phyloP scores from a whole-genome alignment of 37 sponge, comb jelly and placozoan genomes.

The Mnemiopsis leidyi region DNA sequence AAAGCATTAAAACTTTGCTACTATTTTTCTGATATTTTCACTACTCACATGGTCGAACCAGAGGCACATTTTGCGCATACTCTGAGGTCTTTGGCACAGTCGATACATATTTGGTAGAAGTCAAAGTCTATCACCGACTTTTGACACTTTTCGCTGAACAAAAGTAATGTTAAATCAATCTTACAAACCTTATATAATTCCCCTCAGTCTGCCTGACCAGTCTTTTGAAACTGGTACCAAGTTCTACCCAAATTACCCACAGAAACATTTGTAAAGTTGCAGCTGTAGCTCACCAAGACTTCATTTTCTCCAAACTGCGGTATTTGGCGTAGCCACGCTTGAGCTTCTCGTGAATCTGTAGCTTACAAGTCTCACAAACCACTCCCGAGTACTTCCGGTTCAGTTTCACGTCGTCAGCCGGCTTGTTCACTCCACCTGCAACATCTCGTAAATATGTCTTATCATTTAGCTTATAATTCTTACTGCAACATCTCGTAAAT shows the following conservation, averaged over 20 bases:
- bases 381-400: constrained; percentile 5
- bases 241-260: too few species aligned
- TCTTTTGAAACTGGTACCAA: too few species aligned
- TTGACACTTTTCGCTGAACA: constrained; percentile 24
- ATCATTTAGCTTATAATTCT: too few species aligned
- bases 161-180: not conserved
- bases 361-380: constrained; percentile 3
- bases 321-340: constrained; percentile 31
- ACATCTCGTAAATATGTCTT: not conserved
- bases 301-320: not conserved
- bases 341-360: constrained; percentile 52
- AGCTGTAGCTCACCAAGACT: too few species aligned
- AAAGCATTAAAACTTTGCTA: too few species aligned
- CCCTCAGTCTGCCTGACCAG: too few species aligned
- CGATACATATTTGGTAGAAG: constrained; percentile 19
- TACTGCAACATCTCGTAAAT: not conserved
- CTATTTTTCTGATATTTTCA: too few species aligned
- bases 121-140: constrained; percentile 27
- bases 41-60: constrained; percentile 24
- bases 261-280: too few species aligned
- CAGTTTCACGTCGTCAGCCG: not conserved
- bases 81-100: not conserved
- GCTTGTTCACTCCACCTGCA: not conserved
- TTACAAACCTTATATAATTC: too few species aligned
- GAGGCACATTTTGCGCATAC: constrained; percentile 34